Base-by-base conservation (phyloP, 2,888 invertebrate genomes). In the Acrocyrtus sp. region DNA sequence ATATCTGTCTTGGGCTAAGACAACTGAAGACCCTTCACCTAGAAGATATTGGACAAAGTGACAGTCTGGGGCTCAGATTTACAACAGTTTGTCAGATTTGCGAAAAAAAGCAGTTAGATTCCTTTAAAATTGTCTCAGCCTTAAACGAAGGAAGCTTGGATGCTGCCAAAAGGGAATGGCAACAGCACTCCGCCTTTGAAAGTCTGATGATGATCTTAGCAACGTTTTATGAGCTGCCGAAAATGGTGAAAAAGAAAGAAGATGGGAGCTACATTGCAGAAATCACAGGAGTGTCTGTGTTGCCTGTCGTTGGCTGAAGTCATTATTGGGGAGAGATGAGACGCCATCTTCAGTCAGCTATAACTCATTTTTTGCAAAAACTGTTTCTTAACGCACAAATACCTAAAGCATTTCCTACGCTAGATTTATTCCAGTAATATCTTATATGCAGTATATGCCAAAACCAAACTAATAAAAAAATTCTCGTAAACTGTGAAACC, bases 181-280 rank as follows among this genome's bases (percentile, higher is more conserved):
- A 39, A 22, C 34, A 60, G 5, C 68, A 68, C 27, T 34, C 53
- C 17, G 45, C 68, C 15, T 61, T 57, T 39, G 39, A 68, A 19
- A 68, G 68, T 19, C 29, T 68, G 1, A 5, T 68, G 0, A 17
- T 68, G 3, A 61, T 68, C 8, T 47, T 68, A 12, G 60, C 61
- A 10, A 68, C 68, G 3, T 68, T 60, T 61, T 68, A 68, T 27
- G 68, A 68, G 19, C 34, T 68, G 10, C 68, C 68, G 6, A 68
- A 68, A 39, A 68, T 68, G 68, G 61, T 68, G 17, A 68, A 61
- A 22, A 53, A 61, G 10, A 54, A 60, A n/a, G 54, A 60, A n/a
- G 68, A 68, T 47, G 45, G 53, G 8, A 34, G 54, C 24, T 68
- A 68, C n/a, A 50, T 68, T 17, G 68, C 68, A 5, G 68, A 68